Percentiles rank a stretch among this genome's conserved stretches.
These are phyloP conservation scores for Caenorhabditis doughertyi DNA, from an alignment of 2,888 invertebrate genomes.

Conservation along the genomic window DNA sequence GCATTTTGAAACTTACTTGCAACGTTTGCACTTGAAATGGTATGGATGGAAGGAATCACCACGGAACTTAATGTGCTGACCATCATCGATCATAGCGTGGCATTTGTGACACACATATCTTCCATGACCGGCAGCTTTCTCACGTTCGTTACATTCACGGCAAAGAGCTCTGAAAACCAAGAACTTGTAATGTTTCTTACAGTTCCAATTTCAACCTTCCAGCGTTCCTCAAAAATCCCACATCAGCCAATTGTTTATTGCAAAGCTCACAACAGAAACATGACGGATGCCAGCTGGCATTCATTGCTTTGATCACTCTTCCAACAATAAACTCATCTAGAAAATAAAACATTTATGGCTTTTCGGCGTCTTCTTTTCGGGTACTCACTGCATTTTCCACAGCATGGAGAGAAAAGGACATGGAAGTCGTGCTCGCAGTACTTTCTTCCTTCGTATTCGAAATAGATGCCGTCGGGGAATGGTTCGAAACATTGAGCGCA, in stretches of 20 bases:
- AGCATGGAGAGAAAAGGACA: constrained; percentile 94
- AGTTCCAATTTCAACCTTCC: constrained; percentile 85
- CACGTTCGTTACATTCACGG: constrained; percentile 95
- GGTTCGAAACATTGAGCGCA: constrained; percentile 99
- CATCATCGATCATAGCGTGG: constrained; percentile 85
- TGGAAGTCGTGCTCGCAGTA: constrained; percentile 99
- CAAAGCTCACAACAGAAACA: constrained; percentile 98
- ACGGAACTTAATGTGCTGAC: constrained; percentile 85
- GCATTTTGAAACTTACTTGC: constrained; percentile 82
- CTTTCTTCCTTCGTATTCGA: constrained; percentile 98
- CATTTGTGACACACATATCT: constrained; percentile 90
- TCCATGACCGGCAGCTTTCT: constrained; percentile 94
- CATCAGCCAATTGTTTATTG: constrained; percentile 92
- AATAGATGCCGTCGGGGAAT: constrained; percentile 97
- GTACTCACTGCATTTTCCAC: constrained; percentile 88
- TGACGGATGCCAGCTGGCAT: constrained; percentile 97
- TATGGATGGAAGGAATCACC: constrained; percentile 99
- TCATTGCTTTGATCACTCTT: constrained; percentile 99
- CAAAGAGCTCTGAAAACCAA: constrained; percentile 88
- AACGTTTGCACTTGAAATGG: constrained; percentile 94
- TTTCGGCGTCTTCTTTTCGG: constrained; percentile 4
- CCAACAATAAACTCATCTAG: constrained; percentile 94
- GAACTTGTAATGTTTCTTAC: neutral
- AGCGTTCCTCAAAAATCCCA: constrained; percentile 91
- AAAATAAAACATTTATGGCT: constrained; percentile 59